These are phyloP conservation scores for Poeciliopsis gracilis DNA, from an alignment of 2,797 vertebrate genomes.

Conservation along the genomic window DNA sequence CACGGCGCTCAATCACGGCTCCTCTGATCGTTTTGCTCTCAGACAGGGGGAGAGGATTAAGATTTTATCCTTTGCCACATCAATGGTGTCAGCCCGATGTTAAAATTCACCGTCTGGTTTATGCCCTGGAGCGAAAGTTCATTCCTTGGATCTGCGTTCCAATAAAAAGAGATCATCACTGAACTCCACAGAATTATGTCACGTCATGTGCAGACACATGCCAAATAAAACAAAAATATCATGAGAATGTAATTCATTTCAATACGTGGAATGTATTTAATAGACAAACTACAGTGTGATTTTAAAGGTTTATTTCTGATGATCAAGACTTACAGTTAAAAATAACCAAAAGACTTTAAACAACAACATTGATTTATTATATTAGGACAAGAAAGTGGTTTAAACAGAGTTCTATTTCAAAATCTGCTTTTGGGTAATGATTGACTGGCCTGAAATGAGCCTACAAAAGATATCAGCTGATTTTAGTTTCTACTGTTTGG, in stretches of 20 bases:
- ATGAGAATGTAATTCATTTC: background rate
- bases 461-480: background rate
- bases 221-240: background rate
- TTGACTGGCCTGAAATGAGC: background rate
- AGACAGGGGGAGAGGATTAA: constrained; percentile 39
- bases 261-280: background rate
- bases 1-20: constrained; percentile 15
- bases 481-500: background rate
- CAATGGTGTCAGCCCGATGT: constrained; percentile 25
- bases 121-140: constrained; percentile 34
- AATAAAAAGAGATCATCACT: constrained; percentile 1
- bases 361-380: background rate
- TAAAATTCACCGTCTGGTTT: constrained; percentile 27
- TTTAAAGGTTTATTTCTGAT: background rate
- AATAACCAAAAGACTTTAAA: background rate
- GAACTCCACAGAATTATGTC: background rate
- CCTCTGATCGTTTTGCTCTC: constrained; percentile 44
- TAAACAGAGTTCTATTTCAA: background rate
- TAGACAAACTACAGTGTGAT: background rate
- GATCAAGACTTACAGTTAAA: background rate
- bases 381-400: background rate
- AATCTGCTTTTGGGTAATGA: background rate
- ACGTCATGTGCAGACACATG: background rate
- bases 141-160: constrained; percentile 30
- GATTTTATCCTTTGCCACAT: constrained; percentile 41